Evolutionary conservation across 2,113 vertebrate genomes (phyloP), one percentile per base, ranked within the genome.

Genomic region (Plectropomus leopardus): DNA sequence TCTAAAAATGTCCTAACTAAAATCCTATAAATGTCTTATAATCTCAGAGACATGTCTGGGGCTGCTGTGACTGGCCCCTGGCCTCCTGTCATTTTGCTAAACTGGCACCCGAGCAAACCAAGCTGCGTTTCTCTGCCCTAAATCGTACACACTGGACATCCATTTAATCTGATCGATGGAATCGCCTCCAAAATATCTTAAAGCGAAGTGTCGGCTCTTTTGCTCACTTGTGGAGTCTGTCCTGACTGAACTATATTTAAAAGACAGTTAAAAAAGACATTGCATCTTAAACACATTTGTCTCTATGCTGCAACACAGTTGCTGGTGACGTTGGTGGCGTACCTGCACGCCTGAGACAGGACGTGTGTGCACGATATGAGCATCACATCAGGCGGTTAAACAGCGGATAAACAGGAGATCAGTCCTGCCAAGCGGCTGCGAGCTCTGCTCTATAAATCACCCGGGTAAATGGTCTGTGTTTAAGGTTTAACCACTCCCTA

Each of bases 361-460:
- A 5, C 21, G 21, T 32, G 13, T 64, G 1, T 24, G 53, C 48
- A 21, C 21, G 45, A 53, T 21, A 28, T n/a, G 26, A 74, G n/a
- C 48, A 6, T 10, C 45, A 28, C 9, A 68, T 45, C 16, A 0
- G 28, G 23, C n/a, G 7, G 36, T 65, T 75, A 72, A 32, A 69
- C 47, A 40, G n/a, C 24, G 24, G 10, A 17, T 51, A 28, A 73
- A 67, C 54, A 47, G 57, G 28, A 69, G 70, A 32, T 28, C 68
- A 51, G 21, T 48, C 24, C 66, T 34, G 47, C 7, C 14, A 10
- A 23, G 40, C 8, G 76, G 54, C 76, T 69, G 45, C 55, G 28
- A 57, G 57, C 76, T 21, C 19, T 59, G 67, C 73, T 63, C 69
- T 55, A 87, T 91, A 86, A 92, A 93, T 92, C 88, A 74, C 59